A percentile compares a stretch with the other conserved stretches of the same genome.
These are phyloP conservation scores for Atherinomorus stipes DNA, from an alignment of 2,113 vertebrate genomes.

Conservation along the genomic window DNA sequence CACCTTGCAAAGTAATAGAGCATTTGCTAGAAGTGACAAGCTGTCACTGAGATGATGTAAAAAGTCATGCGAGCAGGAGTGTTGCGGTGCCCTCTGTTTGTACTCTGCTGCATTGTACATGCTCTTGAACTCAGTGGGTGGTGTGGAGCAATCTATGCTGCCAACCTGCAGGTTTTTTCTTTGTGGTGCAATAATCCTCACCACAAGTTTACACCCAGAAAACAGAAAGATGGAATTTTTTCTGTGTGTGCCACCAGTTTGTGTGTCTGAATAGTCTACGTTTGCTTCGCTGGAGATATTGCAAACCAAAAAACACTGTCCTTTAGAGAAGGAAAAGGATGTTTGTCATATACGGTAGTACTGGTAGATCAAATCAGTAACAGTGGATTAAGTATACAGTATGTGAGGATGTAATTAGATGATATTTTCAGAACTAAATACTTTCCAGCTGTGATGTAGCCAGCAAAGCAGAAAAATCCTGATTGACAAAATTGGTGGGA, in stretches of 20 bases:
- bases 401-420: too few species aligned
- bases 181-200: neutral
- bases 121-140: slow-evolving; percentile 40
- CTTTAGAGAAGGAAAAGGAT: slow-evolving; percentile 1
- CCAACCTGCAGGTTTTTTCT: slow-evolving; percentile 9
- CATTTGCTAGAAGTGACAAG: slow-evolving; percentile 31
- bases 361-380: too few species aligned
- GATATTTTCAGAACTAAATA: too few species aligned
- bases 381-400: too few species aligned
- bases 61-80: slow-evolving; percentile 37
- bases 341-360: neutral
- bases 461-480: too few species aligned
- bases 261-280: neutral
- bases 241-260: neutral
- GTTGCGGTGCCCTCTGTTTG: slow-evolving; percentile 72
- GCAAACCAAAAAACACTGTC: neutral
- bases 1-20: slow-evolving; percentile 42
- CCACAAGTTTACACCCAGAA: slow-evolving; percentile 3
- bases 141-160: slow-evolving; percentile 12
- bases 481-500: too few species aligned
- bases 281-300: neutral
- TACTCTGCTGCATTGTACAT: slow-evolving; percentile 35
- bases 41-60: slow-evolving; percentile 32
- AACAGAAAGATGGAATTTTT: slow-evolving; percentile 8
- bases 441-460: too few species aligned